Conservation (phyloP, 1,140 invertebrate genomes). For the Euschistus heros region DNA sequence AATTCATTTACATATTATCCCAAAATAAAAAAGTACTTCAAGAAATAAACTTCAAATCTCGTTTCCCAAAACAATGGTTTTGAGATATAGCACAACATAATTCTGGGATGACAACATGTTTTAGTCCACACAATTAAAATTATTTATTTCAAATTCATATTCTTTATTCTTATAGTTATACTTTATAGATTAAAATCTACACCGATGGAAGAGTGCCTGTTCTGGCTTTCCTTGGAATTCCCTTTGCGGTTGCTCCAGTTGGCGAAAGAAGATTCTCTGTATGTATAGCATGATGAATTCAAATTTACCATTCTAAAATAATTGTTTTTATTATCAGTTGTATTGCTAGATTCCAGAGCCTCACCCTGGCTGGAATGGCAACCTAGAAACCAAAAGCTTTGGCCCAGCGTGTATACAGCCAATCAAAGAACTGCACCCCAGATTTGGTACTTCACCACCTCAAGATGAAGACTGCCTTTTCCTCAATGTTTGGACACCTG, state of each 20-base stretch:
- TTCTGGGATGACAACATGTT: too few relatives aligned
- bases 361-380: constrained; percentile 38
- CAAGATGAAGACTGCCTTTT: constrained; percentile 44
- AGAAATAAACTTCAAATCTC: too few relatives aligned
- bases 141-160: neutral
- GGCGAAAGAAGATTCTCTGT: constrained; percentile 41
- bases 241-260: constrained; percentile 45
- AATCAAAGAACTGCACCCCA: constrained; percentile 22
- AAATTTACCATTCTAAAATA: too few relatives aligned
- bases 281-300: neutral
- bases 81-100: too few relatives aligned
- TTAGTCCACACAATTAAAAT: too few relatives aligned
- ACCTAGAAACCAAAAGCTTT: constrained; percentile 38
- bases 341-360: constrained; percentile 37
- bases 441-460: constrained; percentile 19
- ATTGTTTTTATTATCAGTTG: too few relatives aligned
- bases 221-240: constrained; percentile 41
- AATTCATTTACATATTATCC: too few relatives aligned
- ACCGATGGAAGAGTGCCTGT: constrained; percentile 27
- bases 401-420: constrained; percentile 42
- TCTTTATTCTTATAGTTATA: neutral
- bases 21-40: too few relatives aligned
- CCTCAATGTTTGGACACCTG: constrained; percentile 45
- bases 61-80: too few relatives aligned
- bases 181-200: constrained; percentile 27